Evolutionary conservation across 2,888 invertebrate species (phyloP), one percentile per base, ranked within the genome.

Genomic region (Melanostoma mellinum): DNA sequence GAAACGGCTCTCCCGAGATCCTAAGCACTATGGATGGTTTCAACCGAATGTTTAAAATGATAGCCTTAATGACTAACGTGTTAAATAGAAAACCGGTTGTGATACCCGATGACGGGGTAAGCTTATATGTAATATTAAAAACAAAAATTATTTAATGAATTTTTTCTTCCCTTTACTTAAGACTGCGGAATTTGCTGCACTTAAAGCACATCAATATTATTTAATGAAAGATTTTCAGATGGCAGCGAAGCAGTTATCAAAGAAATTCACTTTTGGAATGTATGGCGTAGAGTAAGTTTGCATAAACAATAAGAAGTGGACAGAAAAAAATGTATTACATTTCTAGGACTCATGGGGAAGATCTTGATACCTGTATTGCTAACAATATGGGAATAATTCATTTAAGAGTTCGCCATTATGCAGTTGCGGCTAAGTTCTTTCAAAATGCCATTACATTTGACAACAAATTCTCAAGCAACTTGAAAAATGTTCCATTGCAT

Each of bases 311-410:
- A 3, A 5, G 8, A 60, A 4, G 8, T 3, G 36, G 3, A 2
- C 3, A n/a, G 33, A 9, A 56, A 53, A 9, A 48, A 30, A 38
- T 30, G 20, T 20, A 20, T 20, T 20, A 20, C 20, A 20, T 20
- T 20, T 20, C 20, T 52, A 88, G 87, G 33, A 82, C 78, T 3
- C 88, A 89, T 61, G 89, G 88, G n/a, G 88, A 90, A 38, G 89
- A 90, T 86, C 85, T 91, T 35, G 90, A 90, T 76, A 88, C 91
- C 1, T 89, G 89, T 53, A 88, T 91, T 10, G 91, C 92, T 32
- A 91, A 91, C 84, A 91, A 91, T 65, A 92, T 92, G 91, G 91
- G 92, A 2, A 89, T 91, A 3, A 91, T 91, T 9, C 91, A 91
- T 79, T 87, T 91, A 46, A 88, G 90, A 6, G 92, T 92, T 6